Evolutionary conservation across 2,797 vertebrate genomes (phyloP).

Genomic region (Eulemur mongoz): DNA sequence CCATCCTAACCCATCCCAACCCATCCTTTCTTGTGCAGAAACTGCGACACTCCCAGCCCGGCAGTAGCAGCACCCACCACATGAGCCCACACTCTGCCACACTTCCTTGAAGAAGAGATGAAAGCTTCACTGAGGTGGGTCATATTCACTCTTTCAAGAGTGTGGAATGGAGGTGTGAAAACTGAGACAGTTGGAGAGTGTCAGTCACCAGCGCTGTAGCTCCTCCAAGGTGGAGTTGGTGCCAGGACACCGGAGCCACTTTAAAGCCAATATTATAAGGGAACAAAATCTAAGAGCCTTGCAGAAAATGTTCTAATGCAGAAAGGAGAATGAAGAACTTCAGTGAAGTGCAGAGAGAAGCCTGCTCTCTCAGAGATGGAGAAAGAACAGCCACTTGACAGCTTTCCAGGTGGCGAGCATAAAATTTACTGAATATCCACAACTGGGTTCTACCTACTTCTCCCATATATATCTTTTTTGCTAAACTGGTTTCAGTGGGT

Average conservation of each 20-base stretch:
- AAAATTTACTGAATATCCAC: not conserved
- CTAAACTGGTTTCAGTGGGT: not conserved
- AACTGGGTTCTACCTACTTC: not conserved
- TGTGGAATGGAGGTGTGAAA: not conserved
- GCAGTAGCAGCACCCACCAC: not conserved
- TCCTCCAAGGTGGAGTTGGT: not conserved
- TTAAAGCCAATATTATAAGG: not conserved
- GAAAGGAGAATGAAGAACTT: not conserved
- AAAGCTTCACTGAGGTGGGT: not conserved
- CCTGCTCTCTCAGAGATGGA: not conserved
- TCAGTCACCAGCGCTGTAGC: not conserved
- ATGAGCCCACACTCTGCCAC: not conserved
- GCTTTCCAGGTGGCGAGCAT: not conserved
- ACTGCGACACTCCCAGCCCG: not conserved
- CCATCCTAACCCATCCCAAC: not conserved
- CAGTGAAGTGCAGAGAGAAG: not conserved
- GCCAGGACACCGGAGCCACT: not conserved
- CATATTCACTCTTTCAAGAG: not conserved
- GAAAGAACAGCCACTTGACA: not conserved
- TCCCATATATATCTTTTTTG: not conserved
- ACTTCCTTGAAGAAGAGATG: not conserved
- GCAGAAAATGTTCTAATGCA: not conserved
- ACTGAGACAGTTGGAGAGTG: not conserved
- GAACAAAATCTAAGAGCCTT: not conserved
- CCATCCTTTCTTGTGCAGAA: not conserved